Conservation (phyloP, 2,113 vertebrate genomes). For the Podilymbus podiceps region DNA sequence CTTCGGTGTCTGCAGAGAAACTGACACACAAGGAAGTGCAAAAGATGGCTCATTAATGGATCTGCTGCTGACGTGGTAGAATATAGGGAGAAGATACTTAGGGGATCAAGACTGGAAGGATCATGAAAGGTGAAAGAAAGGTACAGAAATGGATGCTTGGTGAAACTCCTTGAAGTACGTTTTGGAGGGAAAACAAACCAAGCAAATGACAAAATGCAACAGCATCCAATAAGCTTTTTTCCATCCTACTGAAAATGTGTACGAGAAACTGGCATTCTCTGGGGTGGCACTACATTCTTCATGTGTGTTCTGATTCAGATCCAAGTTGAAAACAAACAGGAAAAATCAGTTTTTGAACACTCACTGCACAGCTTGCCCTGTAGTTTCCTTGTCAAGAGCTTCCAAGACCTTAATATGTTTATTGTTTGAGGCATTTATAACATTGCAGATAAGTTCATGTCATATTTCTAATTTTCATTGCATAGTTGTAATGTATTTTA, state of each 20-base stretch:
- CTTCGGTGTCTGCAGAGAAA: neutral
- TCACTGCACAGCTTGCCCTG: neutral
- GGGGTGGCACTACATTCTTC: neutral
- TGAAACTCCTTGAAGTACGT: neutral
- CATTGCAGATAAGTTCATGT: neutral
- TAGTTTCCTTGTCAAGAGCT: neutral
- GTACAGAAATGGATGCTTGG: neutral
- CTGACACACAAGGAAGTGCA: neutral
- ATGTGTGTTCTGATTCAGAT: slow-evolving; percentile 20
- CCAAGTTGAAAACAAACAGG: neutral
- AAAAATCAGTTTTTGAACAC: neutral
- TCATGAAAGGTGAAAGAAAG: neutral
- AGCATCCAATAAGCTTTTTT: neutral
- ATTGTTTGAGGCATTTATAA: neutral
- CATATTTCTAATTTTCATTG: neutral
- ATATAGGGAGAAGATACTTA: neutral
- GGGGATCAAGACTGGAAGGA: neutral
- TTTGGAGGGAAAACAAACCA: neutral
- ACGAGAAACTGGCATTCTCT: neutral
- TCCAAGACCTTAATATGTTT: neutral
- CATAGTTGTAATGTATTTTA: neutral
- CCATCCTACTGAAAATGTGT: neutral
- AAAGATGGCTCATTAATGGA: neutral
- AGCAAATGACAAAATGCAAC: neutral
- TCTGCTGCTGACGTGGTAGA: slow-evolving; percentile 13